Percentiles rank a stretch among this genome's conserved stretches.
These are phyloP conservation scores for Canis aureus DNA, from an alignment of 2,113 vertebrate species.

Conservation along the genomic window DNA sequence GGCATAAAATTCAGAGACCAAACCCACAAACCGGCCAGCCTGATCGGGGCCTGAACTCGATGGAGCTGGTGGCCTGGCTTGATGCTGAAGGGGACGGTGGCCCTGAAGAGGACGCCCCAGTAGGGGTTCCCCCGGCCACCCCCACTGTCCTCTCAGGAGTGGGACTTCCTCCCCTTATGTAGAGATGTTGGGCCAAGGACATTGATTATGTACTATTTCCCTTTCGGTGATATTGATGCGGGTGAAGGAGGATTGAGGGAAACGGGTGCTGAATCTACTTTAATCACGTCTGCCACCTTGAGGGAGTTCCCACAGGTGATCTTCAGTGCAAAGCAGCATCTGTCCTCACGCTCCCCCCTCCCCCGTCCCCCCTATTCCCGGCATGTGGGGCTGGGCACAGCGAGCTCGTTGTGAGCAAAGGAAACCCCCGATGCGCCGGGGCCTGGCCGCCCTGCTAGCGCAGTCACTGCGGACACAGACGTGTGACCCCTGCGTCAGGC, in stretches of 20 bases:
- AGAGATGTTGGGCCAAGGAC: not conserved
- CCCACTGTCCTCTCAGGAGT: not conserved
- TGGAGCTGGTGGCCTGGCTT: not conserved
- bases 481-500: too few relatives aligned
- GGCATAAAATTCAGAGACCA: not conserved
- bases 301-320: constrained; percentile 36
- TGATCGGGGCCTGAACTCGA: not conserved
- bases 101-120: not conserved
- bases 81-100: not conserved
- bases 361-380: not conserved
- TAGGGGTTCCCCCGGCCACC: not conserved
- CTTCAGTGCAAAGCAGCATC: not conserved
- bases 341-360: not conserved
- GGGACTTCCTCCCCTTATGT: not conserved
- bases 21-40: not conserved
- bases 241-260: constrained; percentile 40
- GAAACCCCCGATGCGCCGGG: not conserved
- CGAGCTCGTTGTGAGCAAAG: constrained; percentile 8
- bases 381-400: not conserved
- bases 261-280: constrained; percentile 26
- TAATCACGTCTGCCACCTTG: constrained; percentile 65
- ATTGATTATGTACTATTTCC: constrained; percentile 26
- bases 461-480: not conserved
- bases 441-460: not conserved
- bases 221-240: constrained; percentile 27